Percentiles rank a stretch among this genome's conserved stretches.
Conservation (phyloP, 1,140 invertebrate genomes). For the Philopotamus ludificatus region DNA sequence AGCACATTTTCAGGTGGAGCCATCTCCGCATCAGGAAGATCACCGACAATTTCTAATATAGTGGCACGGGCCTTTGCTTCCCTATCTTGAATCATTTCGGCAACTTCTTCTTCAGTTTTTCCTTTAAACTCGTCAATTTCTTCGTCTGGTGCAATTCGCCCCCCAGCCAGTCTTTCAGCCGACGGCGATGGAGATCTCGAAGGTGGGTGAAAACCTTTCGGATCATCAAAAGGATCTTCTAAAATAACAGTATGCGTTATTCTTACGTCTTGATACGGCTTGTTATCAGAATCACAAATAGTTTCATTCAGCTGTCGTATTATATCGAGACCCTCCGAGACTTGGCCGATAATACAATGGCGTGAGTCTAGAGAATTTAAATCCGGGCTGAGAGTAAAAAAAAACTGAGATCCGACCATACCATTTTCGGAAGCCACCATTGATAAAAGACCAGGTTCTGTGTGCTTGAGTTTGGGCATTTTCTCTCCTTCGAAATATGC, state of each 20-base stretch:
- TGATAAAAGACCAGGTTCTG: slow-evolving; percentile 82
- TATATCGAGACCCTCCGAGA: slow-evolving; percentile 89
- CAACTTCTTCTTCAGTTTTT: slow-evolving; percentile 78
- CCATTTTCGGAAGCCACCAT: slow-evolving; percentile 94
- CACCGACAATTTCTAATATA: slow-evolving; percentile 98
- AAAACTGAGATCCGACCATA: slow-evolving; percentile 97
- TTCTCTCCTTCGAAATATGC: slow-evolving; percentile 91
- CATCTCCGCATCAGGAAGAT: slow-evolving; percentile 95
- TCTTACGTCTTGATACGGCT: slow-evolving; percentile 94
- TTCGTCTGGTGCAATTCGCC: slow-evolving; percentile 92
- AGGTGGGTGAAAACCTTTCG: slow-evolving; percentile 72
- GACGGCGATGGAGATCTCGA: slow-evolving; percentile 85
- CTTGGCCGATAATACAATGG: slow-evolving; percentile 97
- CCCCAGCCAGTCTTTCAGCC: slow-evolving; percentile 74
- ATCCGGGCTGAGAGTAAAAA: slow-evolving; percentile 87
- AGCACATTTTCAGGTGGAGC: slow-evolving; percentile 98
- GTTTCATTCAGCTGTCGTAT: slow-evolving; percentile 89
- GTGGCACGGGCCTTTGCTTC: slow-evolving; percentile 96
- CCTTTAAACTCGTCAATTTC: slow-evolving; percentile 90
- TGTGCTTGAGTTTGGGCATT: slow-evolving; percentile 89
- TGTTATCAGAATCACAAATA: slow-evolving; percentile 87
- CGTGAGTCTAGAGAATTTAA: slow-evolving; percentile 88
- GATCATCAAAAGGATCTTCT: slow-evolving; percentile 95
- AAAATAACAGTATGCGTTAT: slow-evolving; percentile 97
- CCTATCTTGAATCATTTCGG: slow-evolving; percentile 84